phyloP scores from a whole-genome alignment of 2,113 vertebrate species.

The Ciconia maguari region DNA sequence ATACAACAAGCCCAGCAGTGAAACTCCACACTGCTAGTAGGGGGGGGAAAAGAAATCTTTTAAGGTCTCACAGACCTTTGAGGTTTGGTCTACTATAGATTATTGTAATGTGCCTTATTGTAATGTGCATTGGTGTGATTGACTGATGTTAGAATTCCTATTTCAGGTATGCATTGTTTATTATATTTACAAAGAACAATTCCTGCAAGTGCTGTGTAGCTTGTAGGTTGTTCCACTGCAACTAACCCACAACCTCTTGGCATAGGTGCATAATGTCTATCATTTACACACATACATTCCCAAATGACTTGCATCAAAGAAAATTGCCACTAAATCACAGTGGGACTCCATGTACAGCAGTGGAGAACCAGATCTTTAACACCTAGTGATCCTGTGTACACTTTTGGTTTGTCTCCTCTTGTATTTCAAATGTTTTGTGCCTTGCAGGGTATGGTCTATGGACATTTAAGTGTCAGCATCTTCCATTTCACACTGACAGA shows the following conservation, averaged over 20 bases:
- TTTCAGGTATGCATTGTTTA: background rate
- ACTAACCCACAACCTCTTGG: background rate
- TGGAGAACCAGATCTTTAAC: background rate
- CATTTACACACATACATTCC: background rate
- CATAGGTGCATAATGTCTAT: background rate
- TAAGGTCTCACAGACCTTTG: background rate
- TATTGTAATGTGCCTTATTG: background rate
- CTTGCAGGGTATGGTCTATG: background rate
- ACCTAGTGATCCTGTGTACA: background rate
- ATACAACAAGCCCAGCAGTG: background rate
- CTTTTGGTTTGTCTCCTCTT: background rate
- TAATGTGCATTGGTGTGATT: background rate
- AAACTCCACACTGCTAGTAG: background rate
- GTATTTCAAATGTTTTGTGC: background rate
- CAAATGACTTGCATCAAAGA: background rate
- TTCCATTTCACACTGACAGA: background rate
- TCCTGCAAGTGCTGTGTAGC: background rate
- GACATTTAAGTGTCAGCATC: background rate
- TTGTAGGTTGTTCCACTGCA: background rate
- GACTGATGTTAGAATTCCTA: background rate
- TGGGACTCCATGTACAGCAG: background rate
- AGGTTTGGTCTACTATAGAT: background rate
- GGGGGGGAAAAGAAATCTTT: accelerated
- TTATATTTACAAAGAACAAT: background rate
- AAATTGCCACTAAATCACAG: background rate